A percentile compares a stretch with the other conserved stretches of the same genome.
Evolutionary conservation across 2,113 vertebrate genomes (phyloP).

Genomic region (Carassius gibelio): DNA sequence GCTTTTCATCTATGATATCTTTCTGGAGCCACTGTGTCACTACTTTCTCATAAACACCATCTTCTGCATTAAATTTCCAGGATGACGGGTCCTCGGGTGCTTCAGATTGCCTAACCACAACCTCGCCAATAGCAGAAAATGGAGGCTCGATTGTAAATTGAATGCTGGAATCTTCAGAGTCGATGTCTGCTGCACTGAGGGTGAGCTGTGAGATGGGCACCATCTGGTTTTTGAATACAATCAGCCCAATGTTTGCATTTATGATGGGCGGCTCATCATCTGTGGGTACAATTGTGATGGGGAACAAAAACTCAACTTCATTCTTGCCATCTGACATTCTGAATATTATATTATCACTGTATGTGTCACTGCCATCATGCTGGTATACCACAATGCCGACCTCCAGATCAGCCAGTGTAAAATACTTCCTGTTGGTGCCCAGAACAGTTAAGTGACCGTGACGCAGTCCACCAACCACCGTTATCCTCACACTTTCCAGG

Average conservation of each 20-base stretch:
- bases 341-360: conserved; percentile 75
- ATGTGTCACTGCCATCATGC: conserved; percentile 83
- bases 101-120: conserved; percentile 85
- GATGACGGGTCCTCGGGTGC: conserved; percentile 81
- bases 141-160: conserved; percentile 82
- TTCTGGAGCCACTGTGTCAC: conserved; percentile 88
- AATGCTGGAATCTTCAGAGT: conserved; percentile 89
- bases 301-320: conserved; percentile 91
- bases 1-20: conserved; percentile 85
- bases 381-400: conserved; percentile 85
- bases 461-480: conserved; percentile 85
- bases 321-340: conserved; percentile 87
- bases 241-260: conserved; percentile 89
- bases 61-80: conserved; percentile 81
- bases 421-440: conserved; percentile 79
- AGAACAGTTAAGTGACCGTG: conserved; percentile 84
- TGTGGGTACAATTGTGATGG: conserved; percentile 88
- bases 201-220: conserved; percentile 78
- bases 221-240: conserved; percentile 86
- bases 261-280: conserved; percentile 92
- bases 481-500: conserved; percentile 80
- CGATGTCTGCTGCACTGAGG: conserved; percentile 90
- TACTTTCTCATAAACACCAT: conserved; percentile 84
- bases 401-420: conserved; percentile 82
- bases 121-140: conserved; percentile 75